A percentile compares a stretch with the other conserved stretches of the same genome.
Evolutionary conservation across 2,888 invertebrate genomes (phyloP).

Genomic region (Hofmannophila pseudospretella): DNA sequence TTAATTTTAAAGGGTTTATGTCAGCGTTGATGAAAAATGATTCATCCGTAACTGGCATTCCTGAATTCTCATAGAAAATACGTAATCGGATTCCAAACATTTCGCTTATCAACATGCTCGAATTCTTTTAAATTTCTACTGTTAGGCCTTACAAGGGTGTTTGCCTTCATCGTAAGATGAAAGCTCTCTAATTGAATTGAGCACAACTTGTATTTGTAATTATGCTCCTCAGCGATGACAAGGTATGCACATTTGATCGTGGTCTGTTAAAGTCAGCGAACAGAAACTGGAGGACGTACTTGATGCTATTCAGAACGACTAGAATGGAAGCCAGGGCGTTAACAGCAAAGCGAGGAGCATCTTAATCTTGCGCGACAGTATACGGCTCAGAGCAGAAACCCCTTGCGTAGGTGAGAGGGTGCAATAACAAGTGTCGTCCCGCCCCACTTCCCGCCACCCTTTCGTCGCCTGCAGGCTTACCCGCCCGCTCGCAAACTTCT

Average conservation of each 20-base stretch:
- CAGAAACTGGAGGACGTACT: constrained; percentile 39
- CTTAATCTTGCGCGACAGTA: constrained; percentile 71
- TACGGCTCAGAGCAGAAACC: constrained; percentile 53
- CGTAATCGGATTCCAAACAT: no score
- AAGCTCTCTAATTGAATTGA: no score
- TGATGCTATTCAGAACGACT: constrained; percentile 46
- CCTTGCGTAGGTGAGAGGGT: constrained; percentile 74
- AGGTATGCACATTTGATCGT: constrained; percentile 21
- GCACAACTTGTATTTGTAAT: no score
- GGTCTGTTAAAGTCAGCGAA: constrained; percentile 36
- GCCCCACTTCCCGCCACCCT: constrained; percentile 36
- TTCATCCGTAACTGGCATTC: no score
- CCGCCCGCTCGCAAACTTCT: constrained; percentile 61
- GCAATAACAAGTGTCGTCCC: constrained; percentile 67
- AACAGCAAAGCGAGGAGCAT: constrained; percentile 62
- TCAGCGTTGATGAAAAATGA: no score
- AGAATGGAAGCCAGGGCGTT: constrained; percentile 56
- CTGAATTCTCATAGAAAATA: no score
- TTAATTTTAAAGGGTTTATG: no score
- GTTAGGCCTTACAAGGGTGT: no score
- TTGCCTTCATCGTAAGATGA: no score
- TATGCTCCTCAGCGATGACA: constrained; percentile 2
- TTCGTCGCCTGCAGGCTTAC: constrained; percentile 47
- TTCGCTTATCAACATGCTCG: no score
- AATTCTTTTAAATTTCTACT: no score